phyloP scores from a whole-genome alignment of 2,888 invertebrate species.

The Ormyrus rosae region DNA sequence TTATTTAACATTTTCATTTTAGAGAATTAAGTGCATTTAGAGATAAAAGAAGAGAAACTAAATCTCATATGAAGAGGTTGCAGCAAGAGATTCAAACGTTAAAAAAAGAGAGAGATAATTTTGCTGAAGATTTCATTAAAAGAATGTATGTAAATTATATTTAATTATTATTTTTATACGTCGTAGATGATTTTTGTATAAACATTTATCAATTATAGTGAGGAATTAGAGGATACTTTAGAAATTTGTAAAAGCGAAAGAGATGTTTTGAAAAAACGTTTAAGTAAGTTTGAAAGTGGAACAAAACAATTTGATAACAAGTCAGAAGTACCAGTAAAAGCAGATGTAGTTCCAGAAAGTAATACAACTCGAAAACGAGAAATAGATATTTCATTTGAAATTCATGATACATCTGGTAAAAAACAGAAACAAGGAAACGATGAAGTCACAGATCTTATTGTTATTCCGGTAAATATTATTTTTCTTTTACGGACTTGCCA shows the following conservation, averaged over 20 bases:
- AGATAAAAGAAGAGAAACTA: slow-evolving; percentile 53
- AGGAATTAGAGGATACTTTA: slow-evolving; percentile 52
- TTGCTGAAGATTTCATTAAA: slow-evolving; percentile 34
- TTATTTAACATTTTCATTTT: slow-evolving; percentile 13
- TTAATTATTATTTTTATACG: slow-evolving; percentile 18
- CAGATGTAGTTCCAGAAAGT: neutral
- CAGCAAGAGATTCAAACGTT: slow-evolving; percentile 48
- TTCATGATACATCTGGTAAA: slow-evolving; percentile 19
- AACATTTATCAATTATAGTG: slow-evolving; percentile 18
- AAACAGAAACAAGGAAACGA: slow-evolving; percentile 16
- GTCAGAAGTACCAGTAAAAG: slow-evolving; percentile 26
- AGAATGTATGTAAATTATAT: slow-evolving; percentile 47
- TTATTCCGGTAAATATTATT: slow-evolving; percentile 29
- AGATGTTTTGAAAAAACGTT: slow-evolving; percentile 11
- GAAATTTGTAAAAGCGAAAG: slow-evolving; percentile 40
- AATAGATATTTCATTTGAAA: neutral
- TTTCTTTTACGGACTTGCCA: neutral
- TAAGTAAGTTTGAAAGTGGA: neutral
- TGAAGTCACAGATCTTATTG: slow-evolving; percentile 32
- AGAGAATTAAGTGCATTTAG: slow-evolving; percentile 50
- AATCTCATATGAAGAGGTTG: slow-evolving; percentile 38
- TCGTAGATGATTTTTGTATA: neutral
- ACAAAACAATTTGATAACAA: neutral
- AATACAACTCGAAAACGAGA: slow-evolving; percentile 47
- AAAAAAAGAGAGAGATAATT: slow-evolving; percentile 44